These are phyloP conservation scores for Glaucomys volans DNA, from an alignment of 2,113 vertebrate genomes.

Conservation along the genomic window DNA sequence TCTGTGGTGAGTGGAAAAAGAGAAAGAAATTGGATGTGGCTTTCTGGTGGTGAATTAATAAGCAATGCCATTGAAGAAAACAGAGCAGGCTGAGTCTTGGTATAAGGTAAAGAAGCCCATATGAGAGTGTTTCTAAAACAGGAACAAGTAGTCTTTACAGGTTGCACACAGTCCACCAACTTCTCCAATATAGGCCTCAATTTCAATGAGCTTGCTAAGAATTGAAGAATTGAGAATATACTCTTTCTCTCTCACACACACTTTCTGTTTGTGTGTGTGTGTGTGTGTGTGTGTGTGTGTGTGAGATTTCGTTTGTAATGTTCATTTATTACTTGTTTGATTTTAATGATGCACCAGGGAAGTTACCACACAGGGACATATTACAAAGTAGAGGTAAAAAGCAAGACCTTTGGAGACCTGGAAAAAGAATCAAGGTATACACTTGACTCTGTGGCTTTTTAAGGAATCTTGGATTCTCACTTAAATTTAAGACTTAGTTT, in stretches of 20 bases:
- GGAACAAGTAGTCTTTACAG: background rate
- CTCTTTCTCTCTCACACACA: background rate
- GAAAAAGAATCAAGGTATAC: background rate
- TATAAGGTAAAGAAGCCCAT: background rate
- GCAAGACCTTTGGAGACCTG: background rate
- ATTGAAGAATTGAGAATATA: background rate
- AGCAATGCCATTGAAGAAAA: background rate
- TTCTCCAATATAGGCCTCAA: background rate
- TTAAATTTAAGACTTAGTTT: background rate
- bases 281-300: no score
- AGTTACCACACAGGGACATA: background rate
- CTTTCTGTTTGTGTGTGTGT: background rate
- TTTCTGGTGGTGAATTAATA: background rate
- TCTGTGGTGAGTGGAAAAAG: background rate
- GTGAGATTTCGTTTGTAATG: background rate
- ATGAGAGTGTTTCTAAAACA: background rate
- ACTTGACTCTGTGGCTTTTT: background rate
- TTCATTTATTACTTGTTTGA: background rate
- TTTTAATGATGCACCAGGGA: background rate
- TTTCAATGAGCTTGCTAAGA: background rate
- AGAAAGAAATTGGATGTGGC: no score
- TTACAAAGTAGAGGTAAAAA: background rate
- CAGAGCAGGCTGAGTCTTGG: background rate
- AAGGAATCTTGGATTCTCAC: background rate
- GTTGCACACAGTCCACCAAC: background rate